A percentile compares a stretch with the other conserved stretches of the same genome.
These are phyloP conservation scores for Cantharis rustica DNA, from an alignment of 2,888 invertebrate genomes.

Conservation along the genomic window DNA sequence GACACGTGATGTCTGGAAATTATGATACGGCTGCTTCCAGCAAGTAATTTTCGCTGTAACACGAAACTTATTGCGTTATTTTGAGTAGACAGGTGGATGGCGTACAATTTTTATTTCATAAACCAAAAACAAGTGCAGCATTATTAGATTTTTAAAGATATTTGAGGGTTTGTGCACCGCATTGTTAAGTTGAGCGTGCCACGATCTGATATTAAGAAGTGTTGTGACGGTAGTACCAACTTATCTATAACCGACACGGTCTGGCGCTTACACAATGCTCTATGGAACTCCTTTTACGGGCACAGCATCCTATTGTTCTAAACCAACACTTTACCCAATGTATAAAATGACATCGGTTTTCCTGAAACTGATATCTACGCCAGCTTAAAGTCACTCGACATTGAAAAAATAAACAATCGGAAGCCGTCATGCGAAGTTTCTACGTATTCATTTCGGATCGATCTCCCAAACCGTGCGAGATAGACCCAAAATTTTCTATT, in stretches of 20 bases:
- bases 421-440: not conserved
- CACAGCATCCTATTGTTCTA: constrained; percentile 32
- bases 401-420: not conserved
- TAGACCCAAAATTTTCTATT: not conserved
- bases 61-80: constrained; percentile 13
- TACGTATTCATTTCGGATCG: not conserved
- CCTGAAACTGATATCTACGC: not conserved
- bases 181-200: constrained; percentile 27
- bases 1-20: constrained; percentile 29
- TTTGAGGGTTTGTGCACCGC: constrained; percentile 9
- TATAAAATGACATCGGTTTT: constrained; percentile 4
- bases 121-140: not conserved
- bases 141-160: constrained; percentile 9
- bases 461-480: not conserved
- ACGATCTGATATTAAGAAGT: constrained; percentile 21
- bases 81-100: constrained; percentile 17
- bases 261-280: constrained; percentile 33
- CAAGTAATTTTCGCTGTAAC: constrained; percentile 14
- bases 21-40: constrained; percentile 10
- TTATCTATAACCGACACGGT: constrained; percentile 33
- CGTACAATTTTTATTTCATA: constrained; percentile 4
- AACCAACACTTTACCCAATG: constrained; percentile 17
- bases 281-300: constrained; percentile 31
- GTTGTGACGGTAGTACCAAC: constrained; percentile 16
- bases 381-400: not conserved